phyloP scores from a whole-genome alignment of 2,113 vertebrate genomes.

The Anarrhichthys ocellatus region DNA sequence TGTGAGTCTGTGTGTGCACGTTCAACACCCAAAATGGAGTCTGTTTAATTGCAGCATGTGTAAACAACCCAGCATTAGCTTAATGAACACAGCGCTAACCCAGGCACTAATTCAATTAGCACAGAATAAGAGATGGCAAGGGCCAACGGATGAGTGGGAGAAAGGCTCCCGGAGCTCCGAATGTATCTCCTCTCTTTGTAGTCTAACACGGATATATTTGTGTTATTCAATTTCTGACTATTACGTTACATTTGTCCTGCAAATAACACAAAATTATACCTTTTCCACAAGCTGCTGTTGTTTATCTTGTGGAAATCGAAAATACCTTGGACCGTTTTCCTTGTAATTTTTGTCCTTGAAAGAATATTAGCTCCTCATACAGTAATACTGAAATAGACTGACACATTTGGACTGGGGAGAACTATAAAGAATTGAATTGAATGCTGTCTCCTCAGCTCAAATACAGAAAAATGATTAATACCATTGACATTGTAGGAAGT shows the following conservation, averaged over 20 bases:
- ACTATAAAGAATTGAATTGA: background rate
- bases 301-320: slow-evolving; percentile 2
- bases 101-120: slow-evolving; percentile 77
- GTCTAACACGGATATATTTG: slow-evolving; percentile 7
- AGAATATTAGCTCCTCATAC: background rate
- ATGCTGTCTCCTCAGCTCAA: background rate
- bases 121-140: slow-evolving; percentile 60
- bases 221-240: background rate
- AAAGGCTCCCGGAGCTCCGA: slow-evolving; percentile 48
- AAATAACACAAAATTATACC: background rate
- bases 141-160: slow-evolving; percentile 45
- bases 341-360: background rate
- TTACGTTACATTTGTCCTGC: background rate
- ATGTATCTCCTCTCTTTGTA: slow-evolving; percentile 50
- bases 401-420: background rate
- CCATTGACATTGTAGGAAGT: background rate
- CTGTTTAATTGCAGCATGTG: slow-evolving; percentile 64
- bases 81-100: slow-evolving; percentile 77
- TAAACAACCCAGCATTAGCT: slow-evolving; percentile 75
- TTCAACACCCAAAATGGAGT: slow-evolving; percentile 69
- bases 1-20: slow-evolving; percentile 18
- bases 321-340: background rate
- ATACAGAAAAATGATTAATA: background rate
- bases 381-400: background rate
- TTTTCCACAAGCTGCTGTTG: background rate